These are phyloP conservation scores for Loris lydekkerianus DNA, from an alignment of 2,797 vertebrate species.

Conservation along the genomic window DNA sequence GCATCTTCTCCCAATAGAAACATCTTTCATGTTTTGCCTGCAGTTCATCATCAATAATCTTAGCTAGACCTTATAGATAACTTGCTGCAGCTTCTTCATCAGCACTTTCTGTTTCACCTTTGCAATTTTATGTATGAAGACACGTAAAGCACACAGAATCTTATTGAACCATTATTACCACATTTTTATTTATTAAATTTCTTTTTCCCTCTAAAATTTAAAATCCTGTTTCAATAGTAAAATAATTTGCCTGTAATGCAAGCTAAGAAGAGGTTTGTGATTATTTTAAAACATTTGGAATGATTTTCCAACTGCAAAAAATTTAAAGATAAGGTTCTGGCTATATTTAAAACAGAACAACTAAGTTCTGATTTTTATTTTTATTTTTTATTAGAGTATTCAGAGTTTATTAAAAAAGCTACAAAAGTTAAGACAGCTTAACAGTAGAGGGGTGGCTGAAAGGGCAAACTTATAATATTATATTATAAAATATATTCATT, in stretches of 20 bases:
- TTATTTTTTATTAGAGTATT: no score
- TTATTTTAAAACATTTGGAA: conserved; percentile 8
- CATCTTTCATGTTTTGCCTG: not conserved
- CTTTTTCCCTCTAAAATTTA: not conserved
- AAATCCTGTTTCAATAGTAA: not conserved
- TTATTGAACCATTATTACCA: not conserved
- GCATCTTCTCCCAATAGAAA: not conserved
- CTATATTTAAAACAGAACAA: no score
- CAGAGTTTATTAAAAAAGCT: no score
- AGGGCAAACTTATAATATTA: no score
- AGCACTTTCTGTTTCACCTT: not conserved
- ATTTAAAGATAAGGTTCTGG: not conserved
- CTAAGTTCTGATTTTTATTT: no score
- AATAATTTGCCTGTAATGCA: not conserved
- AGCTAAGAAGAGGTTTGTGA: not conserved
- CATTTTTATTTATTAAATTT: not conserved
- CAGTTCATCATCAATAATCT: not conserved
- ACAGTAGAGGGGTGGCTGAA: no score
- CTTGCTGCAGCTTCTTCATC: not conserved
- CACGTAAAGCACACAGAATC: not conserved
- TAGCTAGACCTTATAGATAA: not conserved
- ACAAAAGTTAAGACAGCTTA: no score
- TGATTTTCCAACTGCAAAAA: not conserved
- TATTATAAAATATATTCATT: no score
- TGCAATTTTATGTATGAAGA: not conserved